phyloP scores from a whole-genome alignment of 92 coral and sea anemone species.

The Montipora capitata region DNA sequence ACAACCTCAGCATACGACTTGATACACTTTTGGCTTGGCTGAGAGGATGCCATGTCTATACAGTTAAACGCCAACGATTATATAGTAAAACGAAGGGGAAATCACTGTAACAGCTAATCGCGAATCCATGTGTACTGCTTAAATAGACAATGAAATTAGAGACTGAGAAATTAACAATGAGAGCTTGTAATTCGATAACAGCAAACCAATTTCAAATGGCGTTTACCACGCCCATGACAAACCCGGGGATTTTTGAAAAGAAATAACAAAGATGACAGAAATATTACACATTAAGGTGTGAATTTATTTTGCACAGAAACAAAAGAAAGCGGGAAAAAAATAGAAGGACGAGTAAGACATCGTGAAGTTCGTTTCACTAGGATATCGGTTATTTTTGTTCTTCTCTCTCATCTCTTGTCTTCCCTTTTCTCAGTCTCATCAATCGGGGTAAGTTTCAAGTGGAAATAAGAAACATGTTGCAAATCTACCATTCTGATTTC shows the following conservation, averaged over 20 bases:
- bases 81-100: neutral
- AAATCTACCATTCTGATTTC: too few relatives aligned
- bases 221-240: too few relatives aligned
- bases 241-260: neutral
- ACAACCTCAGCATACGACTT: constrained; percentile 9
- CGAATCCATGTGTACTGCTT: constrained; percentile 5
- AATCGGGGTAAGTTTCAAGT: neutral
- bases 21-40: constrained; percentile 10
- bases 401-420: too few relatives aligned
- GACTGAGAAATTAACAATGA: constrained; percentile 21
- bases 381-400: too few relatives aligned
- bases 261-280: constrained; percentile 10
- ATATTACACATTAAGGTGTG: constrained; percentile 3
- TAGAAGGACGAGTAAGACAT: too few relatives aligned
- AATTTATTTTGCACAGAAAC: constrained; percentile 13
- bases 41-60: constrained; percentile 1
- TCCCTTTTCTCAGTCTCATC: too few relatives aligned
- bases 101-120: constrained; percentile 8
- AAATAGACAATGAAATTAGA: neutral
- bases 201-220: neutral
- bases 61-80: constrained; percentile 3
- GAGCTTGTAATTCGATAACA: constrained; percentile 6
- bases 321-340: constrained; percentile 8
- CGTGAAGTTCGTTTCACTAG: too few relatives aligned
- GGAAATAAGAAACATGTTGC: neutral